A percentile compares a stretch with the other conserved stretches of the same genome.
These are phyloP conservation scores for Boloria euphrosyne DNA, from an alignment of 2,888 invertebrate genomes.

Conservation along the genomic window DNA sequence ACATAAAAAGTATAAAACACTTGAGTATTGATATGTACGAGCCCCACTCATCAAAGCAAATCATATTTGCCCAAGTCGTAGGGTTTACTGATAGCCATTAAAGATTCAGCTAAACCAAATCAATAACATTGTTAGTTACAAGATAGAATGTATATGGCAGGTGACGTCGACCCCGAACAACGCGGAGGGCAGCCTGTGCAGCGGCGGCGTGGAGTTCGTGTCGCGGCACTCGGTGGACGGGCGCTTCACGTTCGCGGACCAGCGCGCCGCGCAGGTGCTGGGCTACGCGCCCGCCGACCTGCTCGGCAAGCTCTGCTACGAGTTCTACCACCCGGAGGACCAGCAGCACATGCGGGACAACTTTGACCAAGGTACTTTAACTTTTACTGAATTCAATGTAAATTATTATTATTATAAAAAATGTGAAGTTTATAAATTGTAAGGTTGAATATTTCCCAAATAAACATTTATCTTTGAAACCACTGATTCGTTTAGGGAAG, in stretches of 20 bases:
- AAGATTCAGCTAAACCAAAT: too few relatives aligned
- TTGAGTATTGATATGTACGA: too few relatives aligned
- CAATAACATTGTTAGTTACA: too few relatives aligned
- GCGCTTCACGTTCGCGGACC: conserved; percentile 99
- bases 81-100: too few relatives aligned
- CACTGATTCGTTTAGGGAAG: too few relatives aligned
- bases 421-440: too few relatives aligned
- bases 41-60: too few relatives aligned
- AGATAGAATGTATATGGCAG: conserved; percentile 44
- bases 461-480: too few relatives aligned
- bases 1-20: too few relatives aligned
- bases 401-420: too few relatives aligned
- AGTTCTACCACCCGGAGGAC: conserved; percentile 98
- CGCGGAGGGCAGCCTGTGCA: conserved; percentile 90
- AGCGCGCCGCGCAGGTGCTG: conserved; percentile 94
- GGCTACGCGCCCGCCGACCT: conserved; percentile 97
- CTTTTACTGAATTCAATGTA: background rate
- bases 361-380: conserved; percentile 92
- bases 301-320: conserved; percentile 97
- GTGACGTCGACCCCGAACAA: conserved; percentile 97
- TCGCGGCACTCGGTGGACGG: conserved; percentile 98
- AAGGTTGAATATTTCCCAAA: too few relatives aligned
- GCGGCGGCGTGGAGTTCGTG: conserved; percentile 96
- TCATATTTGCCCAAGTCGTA: too few relatives aligned
- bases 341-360: conserved; percentile 98